Conservation (phyloP, 2,797 vertebrate genomes). For the Helostoma temminkii region DNA sequence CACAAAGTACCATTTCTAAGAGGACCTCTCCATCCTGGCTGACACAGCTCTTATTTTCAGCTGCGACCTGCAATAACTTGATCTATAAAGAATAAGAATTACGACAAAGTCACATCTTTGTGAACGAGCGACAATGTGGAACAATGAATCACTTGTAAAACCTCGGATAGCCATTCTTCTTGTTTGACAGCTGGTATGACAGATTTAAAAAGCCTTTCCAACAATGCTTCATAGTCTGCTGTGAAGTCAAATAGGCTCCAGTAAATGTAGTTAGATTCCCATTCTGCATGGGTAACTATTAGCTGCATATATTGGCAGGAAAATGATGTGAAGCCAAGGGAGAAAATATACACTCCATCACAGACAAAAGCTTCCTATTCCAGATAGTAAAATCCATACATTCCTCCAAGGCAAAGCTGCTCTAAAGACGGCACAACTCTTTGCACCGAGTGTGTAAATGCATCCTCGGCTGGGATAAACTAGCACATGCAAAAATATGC, state of each 20-base stretch:
- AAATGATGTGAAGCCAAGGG: slow-evolving; percentile 23
- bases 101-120: not conserved
- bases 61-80: not conserved
- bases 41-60: not conserved
- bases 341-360: slow-evolving; percentile 43
- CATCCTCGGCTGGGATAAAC: slow-evolving; percentile 26
- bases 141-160: not conserved
- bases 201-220: not conserved
- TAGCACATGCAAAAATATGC: slow-evolving; percentile 26
- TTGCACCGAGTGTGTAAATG: slow-evolving; percentile 6
- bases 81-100: not conserved
- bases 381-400: slow-evolving; percentile 59
- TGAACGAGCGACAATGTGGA: not conserved
- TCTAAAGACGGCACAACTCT: slow-evolving; percentile 16
- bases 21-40: not conserved
- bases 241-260: slow-evolving; percentile 7
- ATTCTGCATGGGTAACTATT: slow-evolving; percentile 30
- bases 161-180: not conserved
- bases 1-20: not conserved
- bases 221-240: not conserved
- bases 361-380: slow-evolving; percentile 45
- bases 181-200: not conserved
- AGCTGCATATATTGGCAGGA: slow-evolving; percentile 27
- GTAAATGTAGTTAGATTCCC: slow-evolving; percentile 15
- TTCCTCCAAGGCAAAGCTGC: slow-evolving; percentile 36